phyloP scores from a whole-genome alignment of 2,113 vertebrate genomes.

The Hymenochirus boettgeri region DNA sequence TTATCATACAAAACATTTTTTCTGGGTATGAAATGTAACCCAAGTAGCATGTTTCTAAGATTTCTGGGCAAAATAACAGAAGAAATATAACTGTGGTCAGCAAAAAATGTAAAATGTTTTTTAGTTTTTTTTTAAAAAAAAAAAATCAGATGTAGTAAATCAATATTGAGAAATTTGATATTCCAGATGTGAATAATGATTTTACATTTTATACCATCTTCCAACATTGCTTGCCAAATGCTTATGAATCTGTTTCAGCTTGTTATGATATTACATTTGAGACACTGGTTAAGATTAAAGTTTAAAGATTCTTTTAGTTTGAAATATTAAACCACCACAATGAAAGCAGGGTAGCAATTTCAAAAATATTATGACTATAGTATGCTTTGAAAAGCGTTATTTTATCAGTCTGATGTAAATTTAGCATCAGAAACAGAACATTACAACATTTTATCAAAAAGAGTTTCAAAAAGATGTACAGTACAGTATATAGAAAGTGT shows the following conservation, averaged over 20 bases:
- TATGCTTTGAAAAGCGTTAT: not conserved
- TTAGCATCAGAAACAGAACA: not conserved
- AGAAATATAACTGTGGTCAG: not conserved
- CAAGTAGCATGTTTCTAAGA: no score
- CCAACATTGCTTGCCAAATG: not conserved
- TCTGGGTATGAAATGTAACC: no score
- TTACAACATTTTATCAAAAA: not conserved
- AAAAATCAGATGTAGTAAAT: conserved; percentile 2
- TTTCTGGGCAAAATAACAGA: no score
- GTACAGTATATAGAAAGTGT: no score
- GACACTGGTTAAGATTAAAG: not conserved
- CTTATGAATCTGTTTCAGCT: not conserved
- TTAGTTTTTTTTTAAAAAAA: not conserved
- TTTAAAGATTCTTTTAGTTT: not conserved
- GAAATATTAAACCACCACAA: conserved; percentile 2
- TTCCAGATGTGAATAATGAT: conserved; percentile 2
- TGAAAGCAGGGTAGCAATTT: not conserved
- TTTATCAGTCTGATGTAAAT: not conserved
- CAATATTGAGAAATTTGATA: conserved; percentile 4
- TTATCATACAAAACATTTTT: no score
- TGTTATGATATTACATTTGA: conserved; percentile 5
- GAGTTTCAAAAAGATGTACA: no score
- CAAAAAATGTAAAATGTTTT: no score
- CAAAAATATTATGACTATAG: not conserved
- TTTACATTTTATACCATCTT: not conserved